Evolutionary conservation across 2,797 vertebrate species (phyloP), one percentile per base, ranked within the genome.

Genomic region (Rhinatrema bivittatum): DNA sequence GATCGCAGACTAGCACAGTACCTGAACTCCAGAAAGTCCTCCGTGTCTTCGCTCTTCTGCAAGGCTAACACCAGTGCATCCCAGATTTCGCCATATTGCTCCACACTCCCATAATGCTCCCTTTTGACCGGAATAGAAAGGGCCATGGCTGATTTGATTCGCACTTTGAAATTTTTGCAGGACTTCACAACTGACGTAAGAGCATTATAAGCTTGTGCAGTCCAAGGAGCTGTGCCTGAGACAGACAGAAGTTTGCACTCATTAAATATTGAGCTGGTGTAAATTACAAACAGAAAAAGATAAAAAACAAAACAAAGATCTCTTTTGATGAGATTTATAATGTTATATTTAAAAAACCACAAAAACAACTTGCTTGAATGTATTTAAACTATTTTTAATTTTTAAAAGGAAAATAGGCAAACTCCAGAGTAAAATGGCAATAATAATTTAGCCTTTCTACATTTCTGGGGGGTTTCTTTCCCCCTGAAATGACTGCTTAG

Each of bases 111-210:
- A 0, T 97, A 99, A 52, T 73, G 76, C 1, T 65, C 34, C 27
- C 95, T 87, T 28, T 2, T 64, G 32, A 62, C 15, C 0, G 95
- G 94, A 20, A 90, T 46, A 0, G 93, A 76, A 28, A 99, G 85
- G 3, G 96, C 94, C 1, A 88, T 81, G 0, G 94, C 94, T 0
- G 96, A 95, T 43, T 94, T 90, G 73, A 98, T 97, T 11, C 94
- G 86, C 15, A 98, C 94, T 65, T 98, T 98, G 56, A 97, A 97
- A 72, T 98, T 97, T 64, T 91, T 94, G 65, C 95, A 98, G 16
- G 91, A 92, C 3, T 84, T 90, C 29, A 99, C 91, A 2, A 91
- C 93, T 0, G 81, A 70, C 7, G 89, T 93, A 34, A 99, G 86
- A 2, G 90, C 84, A 0, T 68, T 49, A 35, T 89, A 97, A 0